Percentiles rank a stretch among this genome's conserved stretches.
Conservation (phyloP, 2,113 vertebrate species). For the Thamnophis sirtalis region DNA sequence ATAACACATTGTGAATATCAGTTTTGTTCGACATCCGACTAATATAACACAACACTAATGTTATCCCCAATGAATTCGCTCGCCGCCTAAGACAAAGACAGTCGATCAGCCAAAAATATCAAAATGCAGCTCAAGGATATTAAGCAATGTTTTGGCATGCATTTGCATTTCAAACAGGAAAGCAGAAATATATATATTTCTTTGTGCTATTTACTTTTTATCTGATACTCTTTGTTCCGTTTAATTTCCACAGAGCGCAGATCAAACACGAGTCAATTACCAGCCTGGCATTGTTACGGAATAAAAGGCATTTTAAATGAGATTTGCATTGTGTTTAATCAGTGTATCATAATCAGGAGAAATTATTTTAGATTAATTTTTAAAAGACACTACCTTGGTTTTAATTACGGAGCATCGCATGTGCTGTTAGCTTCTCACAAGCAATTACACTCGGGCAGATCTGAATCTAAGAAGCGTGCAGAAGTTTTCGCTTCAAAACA, state of each 20-base stretch:
- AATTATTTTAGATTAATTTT: constrained; percentile 54
- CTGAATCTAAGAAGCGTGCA: constrained; percentile 42
- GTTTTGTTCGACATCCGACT: constrained; percentile 25
- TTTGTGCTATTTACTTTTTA: constrained; percentile 45
- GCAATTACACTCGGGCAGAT: constrained; percentile 32
- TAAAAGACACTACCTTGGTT: constrained; percentile 51
- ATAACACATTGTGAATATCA: background rate
- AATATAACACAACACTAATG: constrained; percentile 12
- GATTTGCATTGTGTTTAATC: constrained; percentile 36
- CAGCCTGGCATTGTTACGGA: constrained; percentile 32
- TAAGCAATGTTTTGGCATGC: constrained; percentile 30
- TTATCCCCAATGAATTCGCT: constrained; percentile 46
- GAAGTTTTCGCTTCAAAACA: constrained; percentile 50
- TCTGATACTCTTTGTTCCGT: constrained; percentile 50
- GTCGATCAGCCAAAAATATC: constrained; percentile 25
- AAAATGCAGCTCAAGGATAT: constrained; percentile 36
- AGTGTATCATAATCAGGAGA: constrained; percentile 24
- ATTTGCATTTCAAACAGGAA: constrained; percentile 48
- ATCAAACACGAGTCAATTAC: constrained; percentile 52
- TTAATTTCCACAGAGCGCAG: constrained; percentile 51
- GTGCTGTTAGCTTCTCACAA: constrained; percentile 32
- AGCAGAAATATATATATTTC: constrained; percentile 32
- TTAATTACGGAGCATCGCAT: constrained; percentile 49
- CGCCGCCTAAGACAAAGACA: constrained; percentile 15
- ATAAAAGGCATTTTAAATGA: constrained; percentile 47